Evolutionary conservation across 2,888 invertebrate species (phyloP).

Genomic region (Octonoba sinensis): DNA sequence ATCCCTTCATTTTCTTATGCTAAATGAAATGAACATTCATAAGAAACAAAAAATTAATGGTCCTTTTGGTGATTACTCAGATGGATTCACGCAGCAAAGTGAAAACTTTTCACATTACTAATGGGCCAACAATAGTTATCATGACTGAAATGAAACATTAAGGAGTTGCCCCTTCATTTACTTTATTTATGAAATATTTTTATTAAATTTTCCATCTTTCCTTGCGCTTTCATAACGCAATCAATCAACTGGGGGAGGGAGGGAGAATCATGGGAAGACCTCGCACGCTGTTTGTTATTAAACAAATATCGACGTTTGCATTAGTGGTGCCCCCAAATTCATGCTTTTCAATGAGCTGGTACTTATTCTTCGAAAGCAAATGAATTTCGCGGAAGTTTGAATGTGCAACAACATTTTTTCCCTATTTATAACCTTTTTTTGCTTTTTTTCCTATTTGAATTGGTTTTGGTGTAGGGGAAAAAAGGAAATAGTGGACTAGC

Average conservation of each 20-base stretch:
- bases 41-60: conserved; percentile 48
- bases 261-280: conserved; percentile 5
- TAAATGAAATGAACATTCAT: background rate
- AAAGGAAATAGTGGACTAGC: no score
- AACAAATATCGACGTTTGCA: conserved; percentile 58
- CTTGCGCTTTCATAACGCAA: conserved; percentile 34
- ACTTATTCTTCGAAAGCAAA: conserved; percentile 35
- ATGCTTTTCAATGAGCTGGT: conserved; percentile 28
- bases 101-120: conserved; percentile 55
- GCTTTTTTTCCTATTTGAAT: no score
- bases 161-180: conserved; percentile 36
- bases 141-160: conserved; percentile 48
- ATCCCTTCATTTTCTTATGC: no score
- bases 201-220: conserved; percentile 52
- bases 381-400: conserved; percentile 10
- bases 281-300: conserved; percentile 39
- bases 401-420: no score
- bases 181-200: conserved; percentile 61
- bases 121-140: conserved; percentile 59
- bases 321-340: conserved; percentile 28
- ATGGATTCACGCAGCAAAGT: conserved; percentile 30
- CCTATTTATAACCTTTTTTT: no score
- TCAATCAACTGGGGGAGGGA: conserved; percentile 30
- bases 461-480: no score
- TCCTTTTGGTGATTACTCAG: conserved; percentile 46